Conservation (phyloP, 2,888 invertebrate species). For the Drosophila mimetica region DNA sequence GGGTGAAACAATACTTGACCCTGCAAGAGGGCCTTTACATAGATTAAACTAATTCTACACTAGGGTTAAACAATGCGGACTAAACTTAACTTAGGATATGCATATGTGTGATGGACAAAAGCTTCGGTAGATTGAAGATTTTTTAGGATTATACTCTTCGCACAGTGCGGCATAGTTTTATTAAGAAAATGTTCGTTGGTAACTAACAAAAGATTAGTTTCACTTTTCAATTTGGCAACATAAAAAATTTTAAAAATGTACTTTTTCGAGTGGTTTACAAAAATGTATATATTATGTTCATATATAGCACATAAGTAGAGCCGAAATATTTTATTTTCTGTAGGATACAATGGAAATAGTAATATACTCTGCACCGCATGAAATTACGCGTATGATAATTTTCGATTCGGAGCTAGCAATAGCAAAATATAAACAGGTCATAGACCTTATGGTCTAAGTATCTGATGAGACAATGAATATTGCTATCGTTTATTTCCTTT, state of each 20-base stretch:
- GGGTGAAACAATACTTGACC: constrained; percentile 24
- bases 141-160: constrained; percentile 9
- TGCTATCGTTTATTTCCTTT: constrained; percentile 45
- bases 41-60: constrained; percentile 40
- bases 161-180: constrained; percentile 20
- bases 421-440: constrained; percentile 29
- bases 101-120: constrained; percentile 44
- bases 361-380: constrained; percentile 15
- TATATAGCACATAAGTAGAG: constrained; percentile 25
- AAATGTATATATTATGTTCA: constrained; percentile 8
- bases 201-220: constrained; percentile 13
- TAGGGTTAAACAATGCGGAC: constrained; percentile 51
- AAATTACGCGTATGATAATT: constrained; percentile 4
- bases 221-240: constrained; percentile 17
- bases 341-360: constrained; percentile 14
- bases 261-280: not conserved
- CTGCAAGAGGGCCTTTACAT: not conserved
- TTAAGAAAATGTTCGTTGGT: constrained; percentile 12
- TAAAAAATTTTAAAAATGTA: constrained; percentile 12
- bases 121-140: constrained; percentile 17
- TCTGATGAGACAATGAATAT: constrained; percentile 35
- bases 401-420: constrained; percentile 3
- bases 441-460: constrained; percentile 13
- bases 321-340: not conserved
- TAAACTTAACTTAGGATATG: constrained; percentile 69